A percentile compares a stretch with the other conserved stretches of the same genome.
These are phyloP conservation scores for Bagarius yarrelli DNA, from an alignment of 2,113 vertebrate genomes.

Conservation along the genomic window DNA sequence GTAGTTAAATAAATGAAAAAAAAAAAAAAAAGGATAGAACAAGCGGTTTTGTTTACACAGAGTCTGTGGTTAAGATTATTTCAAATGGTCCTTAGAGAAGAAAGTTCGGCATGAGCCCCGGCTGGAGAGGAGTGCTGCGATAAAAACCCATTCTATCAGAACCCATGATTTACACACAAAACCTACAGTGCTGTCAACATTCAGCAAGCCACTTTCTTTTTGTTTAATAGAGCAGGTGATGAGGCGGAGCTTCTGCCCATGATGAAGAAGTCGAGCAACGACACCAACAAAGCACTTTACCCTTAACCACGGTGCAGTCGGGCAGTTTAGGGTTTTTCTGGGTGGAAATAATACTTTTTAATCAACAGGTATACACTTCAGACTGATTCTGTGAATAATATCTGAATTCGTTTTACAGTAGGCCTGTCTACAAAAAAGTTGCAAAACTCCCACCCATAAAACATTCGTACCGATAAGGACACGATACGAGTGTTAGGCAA, in stretches of 20 bases:
- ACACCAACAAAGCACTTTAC: not conserved
- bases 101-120: slow-evolving; percentile 37
- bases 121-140: slow-evolving; percentile 35
- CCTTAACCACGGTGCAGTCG: not conserved
- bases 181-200: slow-evolving; percentile 43
- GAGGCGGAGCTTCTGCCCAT: slow-evolving; percentile 31
- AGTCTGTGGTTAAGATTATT: slow-evolving; percentile 49
- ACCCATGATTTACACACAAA: slow-evolving; percentile 44
- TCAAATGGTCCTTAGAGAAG: slow-evolving; percentile 32
- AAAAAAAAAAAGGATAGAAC: slow-evolving; percentile 34
- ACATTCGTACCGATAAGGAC: not conserved
- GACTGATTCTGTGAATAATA: not conserved
- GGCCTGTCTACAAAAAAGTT: not conserved
- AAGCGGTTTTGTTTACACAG: slow-evolving; percentile 61
- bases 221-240: slow-evolving; percentile 55
- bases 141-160: slow-evolving; percentile 38
- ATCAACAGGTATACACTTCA: not conserved
- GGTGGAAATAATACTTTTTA: not conserved
- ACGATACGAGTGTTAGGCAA: not conserved
- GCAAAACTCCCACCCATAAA: not conserved
- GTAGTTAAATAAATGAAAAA: slow-evolving; percentile 43
- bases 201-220: slow-evolving; percentile 51
- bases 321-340: not conserved
- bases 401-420: not conserved
- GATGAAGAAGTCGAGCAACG: not conserved